A percentile compares a stretch with the other conserved stretches of the same genome.
phyloP scores from a whole-genome alignment of 2,797 vertebrate genomes.

The Acanthiza pusilla region DNA sequence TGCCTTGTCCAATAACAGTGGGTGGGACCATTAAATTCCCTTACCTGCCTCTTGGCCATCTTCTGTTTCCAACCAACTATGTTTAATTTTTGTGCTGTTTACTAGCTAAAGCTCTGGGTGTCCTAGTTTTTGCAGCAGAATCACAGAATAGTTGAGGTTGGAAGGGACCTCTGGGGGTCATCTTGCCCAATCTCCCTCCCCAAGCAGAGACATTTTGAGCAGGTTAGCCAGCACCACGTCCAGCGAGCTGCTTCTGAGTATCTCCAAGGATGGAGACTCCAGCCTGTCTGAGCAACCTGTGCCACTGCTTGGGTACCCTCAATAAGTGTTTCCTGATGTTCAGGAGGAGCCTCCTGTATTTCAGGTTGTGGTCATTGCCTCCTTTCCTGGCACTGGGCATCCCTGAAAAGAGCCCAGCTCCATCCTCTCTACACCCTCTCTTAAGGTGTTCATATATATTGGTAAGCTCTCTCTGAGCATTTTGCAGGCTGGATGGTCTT shows the following conservation, averaged over 20 bases:
- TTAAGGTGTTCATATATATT: neutral
- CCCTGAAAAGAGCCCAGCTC: neutral
- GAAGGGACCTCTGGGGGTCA: neutral
- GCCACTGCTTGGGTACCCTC: neutral
- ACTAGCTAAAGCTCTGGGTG: neutral
- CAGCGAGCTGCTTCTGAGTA: neutral
- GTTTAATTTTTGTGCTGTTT: neutral
- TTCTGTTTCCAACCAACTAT: neutral
- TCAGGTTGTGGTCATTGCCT: neutral
- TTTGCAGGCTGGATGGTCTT: neutral
- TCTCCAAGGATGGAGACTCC: neutral
- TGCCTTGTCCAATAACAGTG: neutral
- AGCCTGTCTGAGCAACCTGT: neutral
- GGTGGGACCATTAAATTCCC: neutral
- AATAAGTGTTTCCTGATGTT: neutral
- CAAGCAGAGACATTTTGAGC: neutral
- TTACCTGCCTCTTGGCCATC: neutral
- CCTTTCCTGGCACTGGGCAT: neutral
- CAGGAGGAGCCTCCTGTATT: neutral
- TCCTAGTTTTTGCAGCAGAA: neutral
- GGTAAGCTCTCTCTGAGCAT: neutral
- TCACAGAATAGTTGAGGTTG: neutral
- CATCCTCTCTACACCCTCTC: neutral
- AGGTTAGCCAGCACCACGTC: neutral
- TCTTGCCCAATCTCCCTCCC: neutral